phyloP scores from a whole-genome alignment of 2,797 vertebrate genomes.

The Myotis planiceps region DNA sequence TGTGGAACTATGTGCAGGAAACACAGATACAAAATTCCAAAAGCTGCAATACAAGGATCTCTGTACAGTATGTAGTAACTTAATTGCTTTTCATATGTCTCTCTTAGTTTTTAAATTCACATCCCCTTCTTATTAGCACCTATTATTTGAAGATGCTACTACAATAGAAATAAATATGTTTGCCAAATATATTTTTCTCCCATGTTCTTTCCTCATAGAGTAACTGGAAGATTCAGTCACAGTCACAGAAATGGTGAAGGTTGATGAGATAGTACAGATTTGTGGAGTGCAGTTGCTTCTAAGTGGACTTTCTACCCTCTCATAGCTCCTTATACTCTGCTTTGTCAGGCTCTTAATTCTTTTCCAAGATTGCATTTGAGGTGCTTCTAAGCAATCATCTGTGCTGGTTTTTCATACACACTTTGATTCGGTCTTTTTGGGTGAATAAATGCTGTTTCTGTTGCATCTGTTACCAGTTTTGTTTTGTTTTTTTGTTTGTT shows the following conservation, averaged over 20 bases:
- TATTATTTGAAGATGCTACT: conserved; percentile 5
- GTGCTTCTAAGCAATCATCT: background rate
- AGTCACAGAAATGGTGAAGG: background rate
- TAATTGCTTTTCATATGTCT: background rate
- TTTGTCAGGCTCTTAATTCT: background rate
- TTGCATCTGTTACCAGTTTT: background rate
- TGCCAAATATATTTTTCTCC: background rate
- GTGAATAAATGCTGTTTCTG: background rate
- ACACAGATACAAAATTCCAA: conserved; percentile 99
- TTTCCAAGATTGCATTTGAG: background rate
- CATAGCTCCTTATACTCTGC: background rate
- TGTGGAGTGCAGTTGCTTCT: background rate
- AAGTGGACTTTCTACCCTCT: background rate
- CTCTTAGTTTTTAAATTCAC: conserved; percentile 28
- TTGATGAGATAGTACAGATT: background rate
- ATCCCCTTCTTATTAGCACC: background rate
- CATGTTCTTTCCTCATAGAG: background rate
- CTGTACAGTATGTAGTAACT: conserved; percentile 91
- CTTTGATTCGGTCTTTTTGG: background rate
- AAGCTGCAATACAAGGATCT: conserved; percentile 99
- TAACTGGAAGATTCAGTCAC: background rate
- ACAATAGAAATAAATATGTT: conserved; percentile 12
- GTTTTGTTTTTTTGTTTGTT: background rate
- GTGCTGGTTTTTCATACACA: background rate
- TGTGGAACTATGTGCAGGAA: conserved; percentile 97